phyloP scores from a whole-genome alignment of 1,140 invertebrate species.

The Periplaneta americana region DNA sequence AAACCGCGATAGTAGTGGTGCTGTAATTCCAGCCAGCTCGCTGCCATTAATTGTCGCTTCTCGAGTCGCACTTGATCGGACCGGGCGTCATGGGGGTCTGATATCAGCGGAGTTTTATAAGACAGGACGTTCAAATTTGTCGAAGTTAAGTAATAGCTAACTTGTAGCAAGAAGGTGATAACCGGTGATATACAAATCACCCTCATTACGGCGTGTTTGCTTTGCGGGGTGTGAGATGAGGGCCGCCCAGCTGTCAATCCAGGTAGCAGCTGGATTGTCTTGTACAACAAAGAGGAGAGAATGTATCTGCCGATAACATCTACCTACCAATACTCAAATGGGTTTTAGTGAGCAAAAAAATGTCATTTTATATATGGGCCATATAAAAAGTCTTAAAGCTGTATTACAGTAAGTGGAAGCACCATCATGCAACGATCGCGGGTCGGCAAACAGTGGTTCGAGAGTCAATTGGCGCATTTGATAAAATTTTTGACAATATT shows the following conservation, averaged over 20 bases:
- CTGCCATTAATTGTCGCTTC: too few species aligned
- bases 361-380: background rate
- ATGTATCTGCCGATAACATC: background rate
- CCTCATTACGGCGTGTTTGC: background rate
- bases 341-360: background rate
- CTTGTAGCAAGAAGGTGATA: too few species aligned
- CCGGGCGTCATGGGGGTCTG: too few species aligned
- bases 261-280: background rate
- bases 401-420: background rate
- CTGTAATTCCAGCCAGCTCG: too few species aligned
- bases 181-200: background rate
- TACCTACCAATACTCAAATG: background rate
- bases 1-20: too few species aligned
- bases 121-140: too few species aligned
- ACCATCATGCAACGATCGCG: background rate
- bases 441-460: background rate
- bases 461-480: background rate
- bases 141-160: too few species aligned
- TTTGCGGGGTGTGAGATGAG: background rate
- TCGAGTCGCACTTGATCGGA: too few species aligned
- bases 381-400: background rate
- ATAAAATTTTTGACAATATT: too few species aligned
- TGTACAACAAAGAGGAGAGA: background rate
- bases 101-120: too few species aligned
- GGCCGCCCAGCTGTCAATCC: background rate